Base-by-base conservation (phyloP, 2,113 vertebrate genomes). In the Embiotoca jacksoni region DNA sequence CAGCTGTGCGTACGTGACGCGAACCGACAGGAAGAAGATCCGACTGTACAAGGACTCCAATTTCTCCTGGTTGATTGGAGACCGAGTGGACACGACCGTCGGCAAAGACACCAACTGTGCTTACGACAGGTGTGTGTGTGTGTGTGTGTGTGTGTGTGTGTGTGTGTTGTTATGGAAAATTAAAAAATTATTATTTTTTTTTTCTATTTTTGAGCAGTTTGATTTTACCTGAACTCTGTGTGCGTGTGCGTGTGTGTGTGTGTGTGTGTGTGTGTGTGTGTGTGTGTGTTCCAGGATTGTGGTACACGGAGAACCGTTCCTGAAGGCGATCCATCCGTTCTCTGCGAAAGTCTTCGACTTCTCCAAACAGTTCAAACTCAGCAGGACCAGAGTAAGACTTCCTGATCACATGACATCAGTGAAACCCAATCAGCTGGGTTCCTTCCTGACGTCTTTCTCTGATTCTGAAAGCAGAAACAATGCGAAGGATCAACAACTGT, bases 1-100 rank as follows among this genome's bases (percentile, higher is more conserved):
- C 36, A 11, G 76, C 71, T 93, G 92, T 8, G 86, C 72, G 36
- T 71, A 91, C 54, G 16, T 93, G 82, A 92, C 69, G 0, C 60
- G 52, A 0, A 0, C 0, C 0, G 33, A 82, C 77, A 88, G 69
- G 74, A 90, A 63, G 16, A 36, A 50, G 0, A 93, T 93, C 83
- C 2, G 56, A 4, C 85, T 93, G 1, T 91, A 81, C 85, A 74
- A 44, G 11, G 36, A 74, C 2, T 13, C 63, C 0, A 58, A 2
- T 0, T 93, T 92, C 70, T 75, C 41, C 15, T 93, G 91, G 91
- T 54, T 93, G 77, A 93, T 93, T 5, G 31, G 55, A 46, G 89
- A 92, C 85, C 49, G 56, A 82, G 75, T 53, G 55, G 92, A 93
- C 87, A 92, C 92, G 5, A 92, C 91, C 2, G 57, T 83, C 65